Base-by-base conservation (phyloP, 1,140 invertebrate species). In the Drosophila pseudoobscura region DNA sequence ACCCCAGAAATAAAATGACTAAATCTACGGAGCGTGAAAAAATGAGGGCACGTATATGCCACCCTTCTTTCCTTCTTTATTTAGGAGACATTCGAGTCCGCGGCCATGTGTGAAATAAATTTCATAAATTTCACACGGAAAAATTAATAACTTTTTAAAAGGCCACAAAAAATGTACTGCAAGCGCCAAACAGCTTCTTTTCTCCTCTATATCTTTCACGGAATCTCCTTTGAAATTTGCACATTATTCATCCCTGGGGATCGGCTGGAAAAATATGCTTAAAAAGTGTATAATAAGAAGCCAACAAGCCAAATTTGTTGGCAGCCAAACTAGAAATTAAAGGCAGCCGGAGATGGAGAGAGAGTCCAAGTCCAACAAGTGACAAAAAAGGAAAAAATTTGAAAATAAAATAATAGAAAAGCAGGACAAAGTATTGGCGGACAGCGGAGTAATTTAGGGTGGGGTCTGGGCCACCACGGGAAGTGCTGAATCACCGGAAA, bases 401-500 rank as follows among this genome's bases (percentile, higher is more conserved):
- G 49, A 39, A 52, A 52, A 52, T 52, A 52, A 61, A 61, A 61
- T 45, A 61, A 61, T 44, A 52, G 15, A 61, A 52, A n/a, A 2
- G 35, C 35, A 39, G 50, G 50, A 29, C 29, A 29, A 45, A 57
- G 50, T 17, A 70, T 22, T 52, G 49, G 35, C 1, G 35, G 11
- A 39, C 1, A 39, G 35, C 11, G 35, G 11, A 39, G 35, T 39
- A 4, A 39, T 11, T 13, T 39, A 3, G 11, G 11, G 3, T 39
- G 11, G 35, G 35, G 11, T 39, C 35, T 13, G 3, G 11, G 4
- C 11, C 35, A 3, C 11, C 11, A 39, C 45, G 60, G 79, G 68
- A 80, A 73, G 77, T 79, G 79, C 69, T 83, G 79, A 80, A 83
- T 83, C 77, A 83, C 79, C 79, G 79, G 79, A 80, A 83, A 80